A percentile compares a stretch with the other conserved stretches of the same genome.
phyloP scores from a whole-genome alignment of 1,140 invertebrate species.

The Sycophaga agraensis region DNA sequence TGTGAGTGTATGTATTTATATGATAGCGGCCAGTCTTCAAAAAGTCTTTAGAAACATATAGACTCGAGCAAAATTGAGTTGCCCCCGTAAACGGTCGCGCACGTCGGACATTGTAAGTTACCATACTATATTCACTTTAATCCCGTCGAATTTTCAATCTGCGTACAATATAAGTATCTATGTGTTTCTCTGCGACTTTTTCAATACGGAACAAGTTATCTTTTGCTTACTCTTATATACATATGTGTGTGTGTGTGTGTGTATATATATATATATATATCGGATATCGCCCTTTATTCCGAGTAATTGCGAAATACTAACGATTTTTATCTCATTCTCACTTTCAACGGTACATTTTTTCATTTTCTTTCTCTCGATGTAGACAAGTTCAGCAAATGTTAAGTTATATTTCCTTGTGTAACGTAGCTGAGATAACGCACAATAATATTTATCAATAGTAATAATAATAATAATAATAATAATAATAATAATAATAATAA shows the following conservation, averaged over 20 bases:
- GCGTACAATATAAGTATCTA: constrained; percentile 7
- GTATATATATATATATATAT: not conserved
- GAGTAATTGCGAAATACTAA: constrained; percentile 48
- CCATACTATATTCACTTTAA: not conserved
- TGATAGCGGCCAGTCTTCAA: constrained; percentile 27
- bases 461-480: constrained; percentile 34
- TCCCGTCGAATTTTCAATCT: not conserved
- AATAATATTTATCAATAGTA: constrained; percentile 37
- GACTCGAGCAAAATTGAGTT: constrained; percentile 8
- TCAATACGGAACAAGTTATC: constrained; percentile 4
- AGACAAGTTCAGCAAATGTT: not conserved
- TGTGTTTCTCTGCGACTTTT: constrained; percentile 24
- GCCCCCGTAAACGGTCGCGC: too few relatives aligned
- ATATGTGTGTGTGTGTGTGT: not conserved
- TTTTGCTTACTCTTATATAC: not conserved
- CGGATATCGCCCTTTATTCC: constrained; percentile 36
- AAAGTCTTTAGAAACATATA: constrained; percentile 31
- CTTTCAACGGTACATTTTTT: constrained; percentile 14
- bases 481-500: constrained; percentile 37
- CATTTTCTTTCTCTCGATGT: constrained; percentile 20
- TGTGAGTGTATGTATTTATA: constrained; percentile 35
- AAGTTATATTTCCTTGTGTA: not conserved
- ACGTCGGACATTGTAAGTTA: too few relatives aligned
- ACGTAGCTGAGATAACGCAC: constrained; percentile 15
- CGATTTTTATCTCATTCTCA: constrained; percentile 34